Conservation (phyloP, 2,113 vertebrate genomes). For the Corvus cornix region DNA sequence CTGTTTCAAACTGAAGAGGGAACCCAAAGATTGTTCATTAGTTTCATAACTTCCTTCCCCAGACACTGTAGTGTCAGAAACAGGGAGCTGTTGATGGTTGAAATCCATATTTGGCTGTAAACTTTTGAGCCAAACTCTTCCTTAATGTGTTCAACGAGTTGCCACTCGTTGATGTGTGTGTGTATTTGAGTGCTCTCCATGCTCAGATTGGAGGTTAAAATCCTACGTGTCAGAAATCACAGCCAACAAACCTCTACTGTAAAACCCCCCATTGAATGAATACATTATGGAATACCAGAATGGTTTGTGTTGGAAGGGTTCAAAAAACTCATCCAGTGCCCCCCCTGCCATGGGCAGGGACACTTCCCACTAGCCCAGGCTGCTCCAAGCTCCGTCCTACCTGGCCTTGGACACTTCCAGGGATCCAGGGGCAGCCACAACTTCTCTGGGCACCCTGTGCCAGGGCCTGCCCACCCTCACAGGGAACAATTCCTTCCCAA, state of each 20-base stretch:
- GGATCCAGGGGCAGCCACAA: neutral
- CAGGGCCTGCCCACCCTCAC: rapidly evolving
- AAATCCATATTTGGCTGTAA: neutral
- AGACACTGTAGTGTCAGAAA: neutral
- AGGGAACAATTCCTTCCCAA: neutral
- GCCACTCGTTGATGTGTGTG: neutral
- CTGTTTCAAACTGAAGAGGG: neutral
- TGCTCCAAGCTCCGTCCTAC: rapidly evolving
- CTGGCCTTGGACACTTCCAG: neutral
- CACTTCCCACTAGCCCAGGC: rapidly evolving
- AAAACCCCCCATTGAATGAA: neutral
- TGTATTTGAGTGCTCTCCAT: neutral
- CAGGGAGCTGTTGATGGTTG: neutral
- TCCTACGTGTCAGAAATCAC: neutral
- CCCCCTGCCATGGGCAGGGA: neutral
- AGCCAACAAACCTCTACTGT: neutral
- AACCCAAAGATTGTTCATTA: neutral
- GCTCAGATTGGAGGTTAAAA: neutral
- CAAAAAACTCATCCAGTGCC: neutral
- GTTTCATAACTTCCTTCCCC: neutral
- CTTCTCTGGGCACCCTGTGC: neutral
- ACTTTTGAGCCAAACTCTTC: neutral
- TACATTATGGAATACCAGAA: neutral
- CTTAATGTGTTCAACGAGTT: neutral
- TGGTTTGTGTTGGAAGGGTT: neutral